phyloP scores from a whole-genome alignment of 2,797 vertebrate species.

The Squalus acanthias region DNA sequence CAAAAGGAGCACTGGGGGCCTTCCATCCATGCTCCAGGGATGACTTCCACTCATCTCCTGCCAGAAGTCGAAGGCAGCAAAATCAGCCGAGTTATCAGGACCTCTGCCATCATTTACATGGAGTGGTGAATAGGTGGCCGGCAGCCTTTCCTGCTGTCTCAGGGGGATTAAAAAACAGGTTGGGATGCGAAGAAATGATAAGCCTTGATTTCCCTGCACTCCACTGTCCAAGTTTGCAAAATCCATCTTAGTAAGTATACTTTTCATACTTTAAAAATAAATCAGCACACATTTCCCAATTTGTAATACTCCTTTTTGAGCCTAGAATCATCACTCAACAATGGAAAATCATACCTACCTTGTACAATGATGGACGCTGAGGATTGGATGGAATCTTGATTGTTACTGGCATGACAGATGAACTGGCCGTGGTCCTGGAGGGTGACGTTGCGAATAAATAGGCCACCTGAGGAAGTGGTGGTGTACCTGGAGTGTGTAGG shows the following conservation, averaged over 20 bases:
- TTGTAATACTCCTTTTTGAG: neutral
- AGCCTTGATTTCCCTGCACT: neutral
- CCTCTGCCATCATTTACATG: too few species aligned
- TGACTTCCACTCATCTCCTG: neutral
- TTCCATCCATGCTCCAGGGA: neutral
- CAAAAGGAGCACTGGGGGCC: neutral
- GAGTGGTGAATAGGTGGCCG: neutral
- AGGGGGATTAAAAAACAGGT: neutral
- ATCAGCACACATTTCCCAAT: neutral
- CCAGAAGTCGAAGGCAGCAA: neutral
- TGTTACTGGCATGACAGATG: conserved; percentile 58
- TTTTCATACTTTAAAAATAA: neutral
- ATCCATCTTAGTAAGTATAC: neutral
- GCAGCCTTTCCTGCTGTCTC: neutral
- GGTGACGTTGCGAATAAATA: conserved; percentile 59
- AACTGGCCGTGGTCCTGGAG: conserved; percentile 55
- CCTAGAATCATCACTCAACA: neutral
- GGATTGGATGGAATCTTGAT: conserved; percentile 51
- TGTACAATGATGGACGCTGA: conserved; percentile 58
- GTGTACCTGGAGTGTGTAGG: conserved; percentile 49
- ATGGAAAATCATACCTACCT: conserved; percentile 45
- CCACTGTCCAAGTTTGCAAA: neutral
- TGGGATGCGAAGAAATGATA: neutral
- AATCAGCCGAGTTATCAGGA: neutral
- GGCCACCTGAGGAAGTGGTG: conserved; percentile 55